Base-by-base conservation (phyloP, 2,888 invertebrate genomes). In the Acleris literana region DNA sequence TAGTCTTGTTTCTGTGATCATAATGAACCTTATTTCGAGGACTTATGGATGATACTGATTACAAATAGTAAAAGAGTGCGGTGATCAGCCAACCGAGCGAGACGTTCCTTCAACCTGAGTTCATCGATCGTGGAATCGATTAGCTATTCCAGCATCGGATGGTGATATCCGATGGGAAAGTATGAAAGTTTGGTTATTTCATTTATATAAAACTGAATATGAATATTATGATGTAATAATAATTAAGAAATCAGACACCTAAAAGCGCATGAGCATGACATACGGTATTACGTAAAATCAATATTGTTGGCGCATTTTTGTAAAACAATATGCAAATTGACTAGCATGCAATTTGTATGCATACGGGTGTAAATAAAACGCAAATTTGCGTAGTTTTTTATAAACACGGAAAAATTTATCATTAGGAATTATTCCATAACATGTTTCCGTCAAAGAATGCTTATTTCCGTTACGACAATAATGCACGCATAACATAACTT, bases 31-130 rank as follows among this genome's bases (percentile, higher is more conserved):
- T 66, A 66, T 66, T n/a, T n/a, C 52, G 18, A 62, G 7, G 48
- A 44, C 46, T 39, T 56, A 61, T 39, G 66, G 52, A 46, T 57
- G 56, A 71, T 25, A 62, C 61, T 71, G 69, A 69, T 70, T 3
- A 43, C 63, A 70, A 68, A 71, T 65, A 68, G 64, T 69, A 70
- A 72, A 69, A 71, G 63, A 72, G 68, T 70, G 67, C 73, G 75
- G 74, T 78, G 78, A 85, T 85, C 82, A 84, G 70, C 69, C 84
- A 84, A 70, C 84, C 81, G 72, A 86, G 88, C 91, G 90, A 73
- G 79, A 87, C 90, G 92, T 90, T 86, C 90, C 80, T 90, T 91
- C 89, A 91, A 89, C 89, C 84, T 80, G 74, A 73, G 90, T 88
- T 88, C 90, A 86, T 83, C 84, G 89, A 76, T 84, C 88, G 81